Percentiles rank a stretch among this genome's conserved stretches.
Conservation (phyloP, 2,113 vertebrate genomes). For the Ciconia stormi region DNA sequence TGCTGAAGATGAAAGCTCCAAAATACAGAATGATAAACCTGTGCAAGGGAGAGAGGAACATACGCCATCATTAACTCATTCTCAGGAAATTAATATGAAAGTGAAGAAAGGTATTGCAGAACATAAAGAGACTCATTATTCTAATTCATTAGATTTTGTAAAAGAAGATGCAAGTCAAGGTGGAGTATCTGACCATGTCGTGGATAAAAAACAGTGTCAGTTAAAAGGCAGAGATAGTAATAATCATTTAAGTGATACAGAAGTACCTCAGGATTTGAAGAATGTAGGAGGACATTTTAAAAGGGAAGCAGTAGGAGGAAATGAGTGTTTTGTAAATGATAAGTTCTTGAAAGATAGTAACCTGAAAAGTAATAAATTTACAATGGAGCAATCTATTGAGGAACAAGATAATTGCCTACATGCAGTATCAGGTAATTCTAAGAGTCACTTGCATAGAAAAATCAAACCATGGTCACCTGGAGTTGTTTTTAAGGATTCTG, state of each 20-base stretch:
- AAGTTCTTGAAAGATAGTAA: conserved; percentile 6
- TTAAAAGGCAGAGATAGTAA: neutral
- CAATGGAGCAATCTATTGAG: neutral
- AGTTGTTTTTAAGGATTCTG: neutral
- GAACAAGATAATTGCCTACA: neutral
- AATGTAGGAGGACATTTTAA: neutral
- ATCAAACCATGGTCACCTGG: neutral
- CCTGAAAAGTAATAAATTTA: neutral
- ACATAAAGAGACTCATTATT: neutral
- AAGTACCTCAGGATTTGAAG: conserved; percentile 20
- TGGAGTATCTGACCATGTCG: neutral
- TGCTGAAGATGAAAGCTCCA: conserved; percentile 71
- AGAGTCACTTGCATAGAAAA: conserved; percentile 8
- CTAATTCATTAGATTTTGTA: neutral
- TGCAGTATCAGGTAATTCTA: neutral
- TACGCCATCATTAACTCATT: neutral
- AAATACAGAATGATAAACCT: neutral
- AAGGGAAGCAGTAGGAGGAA: conserved; percentile 13
- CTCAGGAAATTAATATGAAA: neutral
- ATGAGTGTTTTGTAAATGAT: conserved; percentile 13
- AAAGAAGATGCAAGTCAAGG: neutral
- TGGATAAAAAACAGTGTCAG: neutral
- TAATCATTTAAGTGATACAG: neutral
- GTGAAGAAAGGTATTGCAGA: neutral
- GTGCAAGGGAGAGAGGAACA: neutral